Evolutionary conservation across 2,797 vertebrate species (phyloP).

Genomic region (Naso thynnoides): DNA sequence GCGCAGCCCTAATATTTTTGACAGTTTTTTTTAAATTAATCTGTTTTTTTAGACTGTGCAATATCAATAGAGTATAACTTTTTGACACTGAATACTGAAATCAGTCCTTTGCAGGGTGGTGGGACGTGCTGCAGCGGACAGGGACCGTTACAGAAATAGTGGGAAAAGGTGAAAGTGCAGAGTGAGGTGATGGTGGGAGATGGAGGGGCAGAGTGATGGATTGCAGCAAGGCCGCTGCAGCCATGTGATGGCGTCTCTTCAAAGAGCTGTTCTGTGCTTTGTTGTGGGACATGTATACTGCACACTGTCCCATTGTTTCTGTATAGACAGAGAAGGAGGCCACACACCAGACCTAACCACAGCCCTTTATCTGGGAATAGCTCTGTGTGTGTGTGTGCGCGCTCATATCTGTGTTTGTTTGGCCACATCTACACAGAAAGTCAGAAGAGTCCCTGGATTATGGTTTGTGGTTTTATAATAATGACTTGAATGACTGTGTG

Average conservation of each 20-base stretch:
- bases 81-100: background rate
- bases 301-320: conserved; percentile 83
- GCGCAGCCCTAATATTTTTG: too few relatives aligned
- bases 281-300: conserved; percentile 77
- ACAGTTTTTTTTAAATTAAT: background rate
- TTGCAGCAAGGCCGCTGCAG: conserved; percentile 45
- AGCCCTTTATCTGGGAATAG: conserved; percentile 71
- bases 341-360: conserved; percentile 67
- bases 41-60: background rate
- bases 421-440: conserved; percentile 70
- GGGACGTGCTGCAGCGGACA: background rate
- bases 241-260: conserved; percentile 75
- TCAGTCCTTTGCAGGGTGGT: background rate
- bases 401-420: conserved; percentile 49
- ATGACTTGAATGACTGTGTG: conserved; percentile 40
- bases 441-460: conserved; percentile 50
- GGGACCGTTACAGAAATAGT: background rate
- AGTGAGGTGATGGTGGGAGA: conserved; percentile 37
- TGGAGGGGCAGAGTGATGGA: conserved; percentile 63
- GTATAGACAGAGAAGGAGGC: conserved; percentile 73
- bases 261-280: conserved; percentile 82
- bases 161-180: conserved; percentile 49
- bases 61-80: background rate
- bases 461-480: conserved; percentile 55
- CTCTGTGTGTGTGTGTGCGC: conserved; percentile 17